Base-by-base conservation (phyloP, 2,113 vertebrate genomes). In the Recurvirostra avosetta region DNA sequence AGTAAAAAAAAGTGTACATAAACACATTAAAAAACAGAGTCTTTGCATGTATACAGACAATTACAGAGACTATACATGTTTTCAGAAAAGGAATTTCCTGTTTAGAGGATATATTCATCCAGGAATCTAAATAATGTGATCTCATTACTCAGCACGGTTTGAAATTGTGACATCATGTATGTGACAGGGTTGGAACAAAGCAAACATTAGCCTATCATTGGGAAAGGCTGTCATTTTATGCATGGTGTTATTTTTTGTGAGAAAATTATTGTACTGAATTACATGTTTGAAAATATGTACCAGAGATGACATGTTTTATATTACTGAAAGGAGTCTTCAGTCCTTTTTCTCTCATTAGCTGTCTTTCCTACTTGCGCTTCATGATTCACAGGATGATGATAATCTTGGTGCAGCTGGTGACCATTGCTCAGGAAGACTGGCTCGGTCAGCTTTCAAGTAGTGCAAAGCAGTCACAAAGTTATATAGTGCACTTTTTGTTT, bases 1-100 rank as follows among this genome's bases (percentile, higher is more conserved):
- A 0, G 0, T 18, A 2, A 14, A 47, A 41, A 41, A 47, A 29
- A 5, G 16, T 32, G 16, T 32, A 19, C 22, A 59, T 6, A 45
- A 45, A 40, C 5, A 43, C 10, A 32, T 3, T 3, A 1, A 45
- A 40, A 68, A 68, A 2, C 3, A 12, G 36, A 59, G 5, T 38
- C 12, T 73, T 79, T 40, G 3, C 8, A 20, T 26, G 15, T 8
- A 38, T 47, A 11, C 4, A 8, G 3, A 4, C 3, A 50, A 7
- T 36, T 86, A 62, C 10, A 49, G n/a, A 45, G 20, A 4, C 13
- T 43, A 26, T 12, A 10, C 3, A 34, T 1, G 18, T 6, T 86
- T 92, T 73, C 25, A 70, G 43, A 82, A 70, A 86, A 43, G 9
- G 3, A 45, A 70, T 70, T 36, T 74, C 2, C 17, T 70, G 5